Conservation (phyloP, 2,113 vertebrate species). For the Todiramphus chloris region DNA sequence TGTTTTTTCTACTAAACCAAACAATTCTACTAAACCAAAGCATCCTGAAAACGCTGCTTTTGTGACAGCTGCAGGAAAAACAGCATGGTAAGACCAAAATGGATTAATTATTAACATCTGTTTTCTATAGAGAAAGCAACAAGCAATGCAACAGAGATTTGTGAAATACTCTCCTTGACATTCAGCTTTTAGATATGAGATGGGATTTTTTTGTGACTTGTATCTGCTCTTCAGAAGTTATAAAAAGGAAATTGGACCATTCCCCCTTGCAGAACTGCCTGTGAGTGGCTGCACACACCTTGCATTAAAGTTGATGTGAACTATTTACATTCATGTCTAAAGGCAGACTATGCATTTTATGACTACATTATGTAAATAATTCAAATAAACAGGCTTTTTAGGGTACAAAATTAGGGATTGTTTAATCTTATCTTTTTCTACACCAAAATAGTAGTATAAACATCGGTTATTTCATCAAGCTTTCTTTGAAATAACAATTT, state of each 20-base stretch:
- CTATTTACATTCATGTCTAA: neutral
- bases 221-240: neutral
- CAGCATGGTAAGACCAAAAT: neutral
- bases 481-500: neutral
- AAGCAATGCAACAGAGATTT: neutral
- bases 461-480: neutral
- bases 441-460: neutral
- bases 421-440: neutral
- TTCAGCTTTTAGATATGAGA: neutral
- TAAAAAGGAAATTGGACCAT: neutral
- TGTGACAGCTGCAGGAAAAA: neutral
- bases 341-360: neutral
- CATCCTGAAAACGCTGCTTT: neutral
- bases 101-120: neutral
- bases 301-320: neutral
- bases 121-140: neutral
- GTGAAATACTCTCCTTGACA: neutral
- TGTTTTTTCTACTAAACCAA: neutral
- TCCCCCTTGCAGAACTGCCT: neutral
- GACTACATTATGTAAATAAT: neutral
- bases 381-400: neutral
- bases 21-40: neutral
- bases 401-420: neutral
- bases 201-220: neutral
- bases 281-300: neutral